These are phyloP conservation scores for Tetragonisca angustula DNA, from an alignment of 2,888 invertebrate species.

Conservation along the genomic window DNA sequence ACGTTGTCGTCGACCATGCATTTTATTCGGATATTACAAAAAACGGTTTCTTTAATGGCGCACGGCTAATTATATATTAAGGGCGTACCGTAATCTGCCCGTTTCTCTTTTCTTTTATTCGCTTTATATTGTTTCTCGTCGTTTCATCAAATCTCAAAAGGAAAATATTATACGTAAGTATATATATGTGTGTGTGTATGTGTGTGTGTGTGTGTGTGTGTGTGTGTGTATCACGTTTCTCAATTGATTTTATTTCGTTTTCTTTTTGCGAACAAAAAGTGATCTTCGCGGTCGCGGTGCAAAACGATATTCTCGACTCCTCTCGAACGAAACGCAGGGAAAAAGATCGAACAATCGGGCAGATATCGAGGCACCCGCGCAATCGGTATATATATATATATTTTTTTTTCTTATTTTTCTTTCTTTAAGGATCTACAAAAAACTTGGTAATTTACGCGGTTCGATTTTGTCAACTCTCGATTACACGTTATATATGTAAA, in stretches of 20 bases:
- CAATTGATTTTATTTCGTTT: constrained; percentile 17
- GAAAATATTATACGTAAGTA: background rate
- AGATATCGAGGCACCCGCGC: constrained; percentile 76
- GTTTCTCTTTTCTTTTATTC: constrained; percentile 32
- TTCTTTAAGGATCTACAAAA: constrained; percentile 77
- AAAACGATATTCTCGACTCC: constrained; percentile 3
- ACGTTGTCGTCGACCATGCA: constrained; percentile 77
- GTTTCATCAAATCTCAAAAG: constrained; percentile 10
- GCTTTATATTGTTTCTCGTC: background rate
- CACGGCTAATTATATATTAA: constrained; percentile 73
- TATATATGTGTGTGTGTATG: too few relatives aligned
- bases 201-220: too few relatives aligned
- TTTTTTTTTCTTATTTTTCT: background rate
- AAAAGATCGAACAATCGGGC: constrained; percentile 69
- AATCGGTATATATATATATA: constrained; percentile 41
- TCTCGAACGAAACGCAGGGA: constrained; percentile 27
- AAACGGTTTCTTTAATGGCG: constrained; percentile 78
- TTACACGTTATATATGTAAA: background rate
- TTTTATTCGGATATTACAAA: constrained; percentile 82
- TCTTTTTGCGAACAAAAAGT: background rate
- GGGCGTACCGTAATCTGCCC: constrained; percentile 74
- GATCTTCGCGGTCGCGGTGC: background rate
- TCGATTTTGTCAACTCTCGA: constrained; percentile 12
- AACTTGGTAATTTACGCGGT: constrained; percentile 75
- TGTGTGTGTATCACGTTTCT: constrained; percentile 1